phyloP scores from a whole-genome alignment of 2,113 vertebrate genomes.

The Vombatus ursinus region DNA sequence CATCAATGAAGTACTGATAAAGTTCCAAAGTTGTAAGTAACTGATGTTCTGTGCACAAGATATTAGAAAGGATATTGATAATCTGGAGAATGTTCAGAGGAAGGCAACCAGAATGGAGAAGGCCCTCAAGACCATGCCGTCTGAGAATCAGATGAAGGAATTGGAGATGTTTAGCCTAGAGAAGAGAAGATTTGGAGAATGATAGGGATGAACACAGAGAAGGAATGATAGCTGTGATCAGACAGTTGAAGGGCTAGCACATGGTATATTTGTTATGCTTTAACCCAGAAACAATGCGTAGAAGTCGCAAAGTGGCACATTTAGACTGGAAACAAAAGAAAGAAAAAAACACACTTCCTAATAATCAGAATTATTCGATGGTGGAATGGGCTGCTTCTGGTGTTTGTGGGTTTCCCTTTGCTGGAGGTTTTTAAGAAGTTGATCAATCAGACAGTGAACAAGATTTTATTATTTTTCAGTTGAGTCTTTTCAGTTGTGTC shows the following conservation, averaged over 20 bases:
- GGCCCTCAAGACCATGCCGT: neutral
- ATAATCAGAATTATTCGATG: neutral
- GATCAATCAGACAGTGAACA: neutral
- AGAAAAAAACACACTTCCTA: neutral
- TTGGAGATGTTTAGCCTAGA: neutral
- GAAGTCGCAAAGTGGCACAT: neutral
- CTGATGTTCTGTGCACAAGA: neutral
- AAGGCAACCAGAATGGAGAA: neutral
- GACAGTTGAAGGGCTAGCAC: neutral
- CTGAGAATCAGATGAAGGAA: neutral
- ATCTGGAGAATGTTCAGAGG: neutral
- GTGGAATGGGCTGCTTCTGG: neutral
- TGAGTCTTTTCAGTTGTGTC: neutral
- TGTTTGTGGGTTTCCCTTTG: neutral
- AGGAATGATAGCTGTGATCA: neutral
- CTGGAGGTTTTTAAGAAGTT: neutral
- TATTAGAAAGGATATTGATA: neutral
- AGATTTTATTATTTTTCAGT: neutral
- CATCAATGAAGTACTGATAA: neutral
- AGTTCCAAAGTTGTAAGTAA: neutral
- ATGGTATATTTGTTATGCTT: neutral
- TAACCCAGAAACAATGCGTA: neutral
- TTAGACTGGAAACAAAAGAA: neutral
- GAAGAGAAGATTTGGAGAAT: neutral
- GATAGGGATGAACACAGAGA: neutral